Base-by-base conservation (phyloP, 2,113 vertebrate genomes). In the Mesoclemmys tuberculata region DNA sequence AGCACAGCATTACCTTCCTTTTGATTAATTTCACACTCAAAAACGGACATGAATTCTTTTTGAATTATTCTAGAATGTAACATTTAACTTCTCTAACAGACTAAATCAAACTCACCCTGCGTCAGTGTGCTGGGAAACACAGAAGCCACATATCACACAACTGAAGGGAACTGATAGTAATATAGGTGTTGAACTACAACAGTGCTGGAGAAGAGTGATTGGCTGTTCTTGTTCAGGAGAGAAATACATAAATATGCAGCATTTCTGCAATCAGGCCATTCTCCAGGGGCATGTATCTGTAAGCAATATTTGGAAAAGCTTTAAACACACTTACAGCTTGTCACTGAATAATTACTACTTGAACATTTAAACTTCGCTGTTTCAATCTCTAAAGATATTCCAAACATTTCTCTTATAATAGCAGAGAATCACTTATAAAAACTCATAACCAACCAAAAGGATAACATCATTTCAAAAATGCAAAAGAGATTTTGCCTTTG, bases 21-120 rank as follows among this genome's bases (percentile, higher is more conserved):
- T 97, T 97, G 95, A 98, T 98, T 98, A 98, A 98, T 98, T 98
- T 98, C 94, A 96, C 95, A 97, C 96, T 90, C 82, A 85, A 97
- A 3, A 74, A 90, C 89, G 81, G 96, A 96, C 95, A 97, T 88
- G 94, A 95, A 92, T 94, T 94, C 46, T 3, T 4, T 48, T 4
- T 41, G 88, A 97, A 94, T 97, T 96, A 97, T 7, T 93, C 90
- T 94, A 61, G 89, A 95, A 96, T 2, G 77, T 85, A 96, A 88
- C 41, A 48, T 74, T 95, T 89, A 93, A 81, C 94, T 96, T 95
- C 92, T 89, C 83, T 92, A 96, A 96, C 85, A 92, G 81, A 89
- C 95, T 97, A 94, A 97, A 96, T 79, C 55, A 41, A 68, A 84
- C 95, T 96, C 75, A 94, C 90, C 93, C 19, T 54, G 78, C 61